Percentiles rank a stretch among this genome's conserved stretches.
phyloP scores from a whole-genome alignment of 1,140 invertebrate species.

The Drosophila dunni region DNA sequence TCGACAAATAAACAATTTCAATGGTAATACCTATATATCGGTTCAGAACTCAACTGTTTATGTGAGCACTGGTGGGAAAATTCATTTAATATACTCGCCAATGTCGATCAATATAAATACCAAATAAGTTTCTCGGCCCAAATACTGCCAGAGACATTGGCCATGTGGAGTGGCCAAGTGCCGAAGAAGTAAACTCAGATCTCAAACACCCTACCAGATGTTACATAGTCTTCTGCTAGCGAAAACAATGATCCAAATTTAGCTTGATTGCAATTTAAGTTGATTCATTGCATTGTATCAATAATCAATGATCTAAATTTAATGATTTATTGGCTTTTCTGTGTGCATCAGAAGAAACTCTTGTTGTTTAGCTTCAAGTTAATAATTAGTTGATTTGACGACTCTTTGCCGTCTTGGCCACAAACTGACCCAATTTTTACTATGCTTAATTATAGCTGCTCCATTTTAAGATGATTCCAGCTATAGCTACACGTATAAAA shows the following conservation, averaged over 20 bases:
- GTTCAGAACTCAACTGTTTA: slow-evolving; percentile 20
- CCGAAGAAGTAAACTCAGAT: background rate
- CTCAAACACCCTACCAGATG: slow-evolving; percentile 2
- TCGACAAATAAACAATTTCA: slow-evolving; percentile 36
- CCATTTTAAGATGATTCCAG: background rate
- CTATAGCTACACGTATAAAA: background rate
- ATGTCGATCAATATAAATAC: slow-evolving; percentile 49
- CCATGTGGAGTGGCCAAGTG: slow-evolving; percentile 41
- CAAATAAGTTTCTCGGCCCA: slow-evolving; percentile 22
- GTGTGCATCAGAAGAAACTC: no score
- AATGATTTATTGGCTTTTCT: background rate
- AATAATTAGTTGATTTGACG: no score
- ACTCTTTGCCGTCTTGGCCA: background rate
- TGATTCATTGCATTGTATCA: background rate
- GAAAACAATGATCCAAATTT: background rate
- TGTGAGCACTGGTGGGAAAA: slow-evolving; percentile 1
- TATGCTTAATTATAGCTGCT: background rate
- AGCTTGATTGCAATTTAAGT: background rate
- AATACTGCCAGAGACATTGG: slow-evolving; percentile 54
- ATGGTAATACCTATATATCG: background rate
- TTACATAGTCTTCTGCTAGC: background rate
- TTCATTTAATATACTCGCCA: slow-evolving; percentile 63
- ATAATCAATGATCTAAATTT: background rate
- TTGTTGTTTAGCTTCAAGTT: no score
- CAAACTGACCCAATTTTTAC: slow-evolving; percentile 12